A percentile compares a stretch with the other conserved stretches of the same genome.
Evolutionary conservation across 2,113 vertebrate genomes (phyloP).

Genomic region (Micromys minutus): DNA sequence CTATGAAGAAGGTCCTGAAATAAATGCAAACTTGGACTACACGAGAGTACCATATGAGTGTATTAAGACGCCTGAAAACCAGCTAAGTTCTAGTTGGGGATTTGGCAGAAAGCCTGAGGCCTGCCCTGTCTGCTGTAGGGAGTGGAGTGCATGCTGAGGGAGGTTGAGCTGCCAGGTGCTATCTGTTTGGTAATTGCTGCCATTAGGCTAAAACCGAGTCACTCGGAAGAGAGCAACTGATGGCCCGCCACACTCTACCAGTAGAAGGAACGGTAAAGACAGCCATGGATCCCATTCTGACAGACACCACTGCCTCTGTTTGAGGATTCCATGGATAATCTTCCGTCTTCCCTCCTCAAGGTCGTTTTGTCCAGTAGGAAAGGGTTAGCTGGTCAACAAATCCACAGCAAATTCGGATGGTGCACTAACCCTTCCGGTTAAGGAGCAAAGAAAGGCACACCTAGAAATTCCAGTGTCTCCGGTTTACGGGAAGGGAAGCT

Average conservation of each 20-base stretch:
- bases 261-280: not conserved
- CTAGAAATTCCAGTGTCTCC: not conserved
- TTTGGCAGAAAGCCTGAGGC: not conserved
- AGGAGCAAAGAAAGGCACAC: not conserved
- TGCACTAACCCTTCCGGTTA: not conserved
- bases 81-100: not conserved
- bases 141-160: not conserved
- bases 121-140: not conserved
- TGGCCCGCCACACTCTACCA: not conserved
- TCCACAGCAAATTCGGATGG: not conserved
- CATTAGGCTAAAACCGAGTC: not conserved
- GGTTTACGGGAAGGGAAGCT: not conserved
- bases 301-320: not conserved
- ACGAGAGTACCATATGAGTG: not conserved
- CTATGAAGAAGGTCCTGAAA: not conserved
- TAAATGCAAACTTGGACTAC: not conserved
- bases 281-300: not conserved
- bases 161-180: not conserved
- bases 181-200: not conserved
- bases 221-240: not conserved
- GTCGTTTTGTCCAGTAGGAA: not conserved
- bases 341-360: not conserved
- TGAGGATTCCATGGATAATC: not conserved
- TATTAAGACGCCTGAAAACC: not conserved
- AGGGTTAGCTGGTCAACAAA: not conserved